Percentiles rank a stretch among this genome's conserved stretches.
Evolutionary conservation across 2,888 invertebrate species (phyloP).

Genomic region (Cepaea hortensis): DNA sequence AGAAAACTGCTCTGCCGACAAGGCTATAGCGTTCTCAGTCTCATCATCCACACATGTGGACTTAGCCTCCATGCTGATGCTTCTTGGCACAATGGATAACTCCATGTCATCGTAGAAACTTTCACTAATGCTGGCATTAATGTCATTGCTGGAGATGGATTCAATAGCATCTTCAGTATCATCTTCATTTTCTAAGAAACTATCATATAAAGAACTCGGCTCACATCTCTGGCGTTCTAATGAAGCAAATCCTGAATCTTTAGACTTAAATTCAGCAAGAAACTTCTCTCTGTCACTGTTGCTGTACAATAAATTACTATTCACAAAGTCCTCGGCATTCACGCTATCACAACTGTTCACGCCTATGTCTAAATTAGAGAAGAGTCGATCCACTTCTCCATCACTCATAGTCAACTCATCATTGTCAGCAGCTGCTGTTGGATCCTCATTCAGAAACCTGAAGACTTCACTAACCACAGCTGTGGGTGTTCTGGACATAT

Average conservation of each 20-base stretch:
- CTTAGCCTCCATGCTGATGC: conserved; percentile 25
- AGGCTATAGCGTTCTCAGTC: conserved; percentile 30
- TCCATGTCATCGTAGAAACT: conserved; percentile 38
- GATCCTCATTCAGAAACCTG: conserved; percentile 28
- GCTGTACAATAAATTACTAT: background rate
- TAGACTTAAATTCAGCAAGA: conserved; percentile 25
- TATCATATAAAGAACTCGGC: conserved; percentile 16
- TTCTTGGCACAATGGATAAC: background rate
- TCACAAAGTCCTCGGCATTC: background rate
- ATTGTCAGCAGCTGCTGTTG: background rate
- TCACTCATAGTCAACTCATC: conserved; percentile 21
- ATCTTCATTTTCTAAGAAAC: conserved; percentile 10
- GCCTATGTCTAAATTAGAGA: background rate
- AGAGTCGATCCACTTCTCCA: background rate
- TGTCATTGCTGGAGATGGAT: background rate
- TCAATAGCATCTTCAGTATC: conserved; percentile 12
- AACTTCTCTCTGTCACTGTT: background rate
- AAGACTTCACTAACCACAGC: conserved; percentile 45
- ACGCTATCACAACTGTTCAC: background rate
- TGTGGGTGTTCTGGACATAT: conserved; percentile 18
- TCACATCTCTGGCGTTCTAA: conserved; percentile 42
- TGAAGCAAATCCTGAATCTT: conserved; percentile 48
- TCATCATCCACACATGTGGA: conserved; percentile 26
- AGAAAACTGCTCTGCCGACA: conserved; percentile 19
- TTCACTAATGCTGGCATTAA: conserved; percentile 2